Evolutionary conservation across 2,888 invertebrate species (phyloP).

Genomic region (Melangyna quadrimaculata): DNA sequence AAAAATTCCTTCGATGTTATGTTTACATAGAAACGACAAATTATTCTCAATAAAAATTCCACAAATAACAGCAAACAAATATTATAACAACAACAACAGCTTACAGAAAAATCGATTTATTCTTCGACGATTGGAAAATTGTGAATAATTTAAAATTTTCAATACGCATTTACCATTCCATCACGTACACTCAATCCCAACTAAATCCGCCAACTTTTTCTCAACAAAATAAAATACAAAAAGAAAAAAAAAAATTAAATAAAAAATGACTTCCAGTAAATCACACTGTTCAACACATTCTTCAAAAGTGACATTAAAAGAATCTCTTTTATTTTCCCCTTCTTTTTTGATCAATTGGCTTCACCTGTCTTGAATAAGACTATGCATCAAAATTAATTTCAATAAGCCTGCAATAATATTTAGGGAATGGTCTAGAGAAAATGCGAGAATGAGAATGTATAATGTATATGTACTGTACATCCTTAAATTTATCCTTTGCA

Average conservation of each 20-base stretch:
- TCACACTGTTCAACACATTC: constrained; percentile 11
- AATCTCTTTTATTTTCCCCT: background rate
- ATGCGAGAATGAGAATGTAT: background rate
- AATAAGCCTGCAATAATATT: background rate
- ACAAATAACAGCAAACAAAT: background rate
- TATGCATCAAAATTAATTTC: constrained; percentile 10
- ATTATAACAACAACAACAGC: too few species aligned
- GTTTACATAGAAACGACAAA: background rate
- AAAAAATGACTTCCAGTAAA: background rate
- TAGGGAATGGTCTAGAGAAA: background rate
- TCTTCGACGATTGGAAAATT: background rate
- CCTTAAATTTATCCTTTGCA: background rate
- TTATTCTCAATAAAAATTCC: constrained; percentile 7
- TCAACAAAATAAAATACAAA: background rate
- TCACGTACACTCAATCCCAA: background rate
- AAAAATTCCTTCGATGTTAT: background rate
- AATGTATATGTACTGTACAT: too few species aligned
- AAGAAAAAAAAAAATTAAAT: too few species aligned
- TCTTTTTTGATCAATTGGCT: background rate
- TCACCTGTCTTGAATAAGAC: constrained; percentile 12
- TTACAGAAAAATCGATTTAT: background rate
- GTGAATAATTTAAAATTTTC: constrained; percentile 10
- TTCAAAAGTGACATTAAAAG: constrained; percentile 7
- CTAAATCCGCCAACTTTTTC: background rate
- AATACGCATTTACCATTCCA: background rate